Percentiles rank a stretch among this genome's conserved stretches.
Conservation (phyloP, 2,113 vertebrate species). For the Todiramphus chloris region DNA sequence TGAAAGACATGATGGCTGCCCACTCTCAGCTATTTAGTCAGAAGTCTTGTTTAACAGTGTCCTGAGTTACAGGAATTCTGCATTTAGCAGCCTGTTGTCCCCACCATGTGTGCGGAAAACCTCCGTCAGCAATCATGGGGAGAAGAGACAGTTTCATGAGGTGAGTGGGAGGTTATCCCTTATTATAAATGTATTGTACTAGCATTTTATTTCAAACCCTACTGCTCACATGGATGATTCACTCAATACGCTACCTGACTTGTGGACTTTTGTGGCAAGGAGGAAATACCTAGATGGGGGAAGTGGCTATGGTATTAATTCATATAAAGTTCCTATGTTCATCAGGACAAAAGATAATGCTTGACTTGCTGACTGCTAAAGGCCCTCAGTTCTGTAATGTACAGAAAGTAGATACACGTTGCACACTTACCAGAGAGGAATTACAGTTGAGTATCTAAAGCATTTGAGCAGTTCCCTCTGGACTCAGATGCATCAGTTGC, state of each 20-base stretch:
- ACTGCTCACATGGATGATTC: neutral
- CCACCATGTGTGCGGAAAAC: neutral
- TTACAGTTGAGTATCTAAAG: neutral
- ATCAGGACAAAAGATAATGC: neutral
- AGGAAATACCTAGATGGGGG: neutral
- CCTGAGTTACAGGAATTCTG: constrained; percentile 21
- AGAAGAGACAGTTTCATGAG: neutral
- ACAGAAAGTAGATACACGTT: neutral
- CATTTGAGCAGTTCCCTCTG: neutral
- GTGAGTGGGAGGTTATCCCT: constrained; percentile 5
- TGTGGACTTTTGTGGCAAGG: neutral
- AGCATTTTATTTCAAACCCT: constrained; percentile 21
- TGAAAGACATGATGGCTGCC: neutral
- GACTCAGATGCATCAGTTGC: neutral
- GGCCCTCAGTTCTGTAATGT: neutral
- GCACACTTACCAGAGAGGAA: neutral
- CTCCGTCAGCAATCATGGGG: neutral
- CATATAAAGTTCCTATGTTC: neutral
- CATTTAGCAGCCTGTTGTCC: neutral
- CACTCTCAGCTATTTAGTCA: neutral
- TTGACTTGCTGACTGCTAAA: neutral
- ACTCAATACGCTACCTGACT: neutral
- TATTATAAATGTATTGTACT: neutral
- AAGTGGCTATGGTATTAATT: neutral
- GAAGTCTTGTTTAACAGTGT: neutral